Evolutionary conservation across 2,113 vertebrate species (phyloP).

Genomic region (Lagopus muta): DNA sequence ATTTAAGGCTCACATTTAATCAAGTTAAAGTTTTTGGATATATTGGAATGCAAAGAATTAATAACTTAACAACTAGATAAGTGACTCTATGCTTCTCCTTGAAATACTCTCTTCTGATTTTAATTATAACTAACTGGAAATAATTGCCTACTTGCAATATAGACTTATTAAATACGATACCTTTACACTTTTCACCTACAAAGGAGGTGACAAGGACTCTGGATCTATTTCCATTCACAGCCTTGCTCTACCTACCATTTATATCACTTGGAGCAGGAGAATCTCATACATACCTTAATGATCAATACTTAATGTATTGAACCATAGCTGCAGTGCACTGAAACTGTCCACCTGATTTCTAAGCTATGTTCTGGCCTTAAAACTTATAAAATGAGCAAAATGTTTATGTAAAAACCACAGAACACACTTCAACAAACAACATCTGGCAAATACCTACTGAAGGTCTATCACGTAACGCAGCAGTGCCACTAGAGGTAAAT

Average conservation of each 20-base stretch:
- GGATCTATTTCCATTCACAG: background rate
- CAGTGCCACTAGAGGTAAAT: rapidly evolving
- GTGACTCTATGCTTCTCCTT: background rate
- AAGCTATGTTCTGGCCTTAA: background rate
- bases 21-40: background rate
- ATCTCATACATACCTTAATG: background rate
- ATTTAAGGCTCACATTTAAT: slow-evolving; percentile 26
- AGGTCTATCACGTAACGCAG: background rate
- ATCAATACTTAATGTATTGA: background rate
- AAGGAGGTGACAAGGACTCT: background rate
- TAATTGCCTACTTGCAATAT: background rate
- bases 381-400: slow-evolving; percentile 8
- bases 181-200: slow-evolving; percentile 40
- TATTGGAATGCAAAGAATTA: slow-evolving; percentile 31
- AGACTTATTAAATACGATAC: slow-evolving; percentile 29
- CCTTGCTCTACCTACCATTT: background rate
- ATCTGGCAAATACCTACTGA: background rate
- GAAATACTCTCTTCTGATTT: slow-evolving; percentile 1
- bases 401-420: background rate
- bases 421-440: background rate
- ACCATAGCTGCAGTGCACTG: background rate
- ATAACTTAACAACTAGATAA: slow-evolving; percentile 4
- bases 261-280: background rate
- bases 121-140: slow-evolving; percentile 22
- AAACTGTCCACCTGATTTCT: background rate